A percentile compares a stretch with the other conserved stretches of the same genome.
phyloP scores from a whole-genome alignment of 1,140 invertebrate species.

The Chironomus tepperi region DNA sequence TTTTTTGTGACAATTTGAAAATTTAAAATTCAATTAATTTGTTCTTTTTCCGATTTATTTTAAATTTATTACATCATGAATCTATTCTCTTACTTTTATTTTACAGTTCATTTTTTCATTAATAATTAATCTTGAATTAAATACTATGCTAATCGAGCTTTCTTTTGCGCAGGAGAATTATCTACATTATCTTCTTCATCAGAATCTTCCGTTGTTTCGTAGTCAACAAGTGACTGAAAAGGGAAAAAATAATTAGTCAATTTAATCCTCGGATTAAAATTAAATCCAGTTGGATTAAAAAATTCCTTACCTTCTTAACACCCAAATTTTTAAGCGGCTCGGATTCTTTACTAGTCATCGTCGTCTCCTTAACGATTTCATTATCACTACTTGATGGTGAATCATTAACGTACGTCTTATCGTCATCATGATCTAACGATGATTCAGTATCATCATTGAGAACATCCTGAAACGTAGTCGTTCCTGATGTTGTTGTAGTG shows the following conservation, averaged over 20 bases:
- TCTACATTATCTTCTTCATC: slow-evolving; percentile 87
- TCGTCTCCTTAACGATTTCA: slow-evolving; percentile 31
- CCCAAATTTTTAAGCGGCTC: slow-evolving; percentile 24
- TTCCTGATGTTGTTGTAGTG: no score
- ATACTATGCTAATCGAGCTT: slow-evolving; percentile 38
- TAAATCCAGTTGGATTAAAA: neutral
- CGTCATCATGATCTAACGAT: slow-evolving; percentile 30
- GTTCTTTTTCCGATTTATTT: no score
- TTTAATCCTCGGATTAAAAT: slow-evolving; percentile 26
- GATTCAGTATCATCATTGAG: neutral
- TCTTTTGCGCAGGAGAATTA: slow-evolving; percentile 42
- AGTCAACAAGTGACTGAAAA: slow-evolving; percentile 82
- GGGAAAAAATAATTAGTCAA: slow-evolving; percentile 27
- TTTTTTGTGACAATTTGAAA: no score
- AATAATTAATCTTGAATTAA: neutral
- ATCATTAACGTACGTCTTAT: slow-evolving; percentile 21
- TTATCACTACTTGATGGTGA: slow-evolving; percentile 27
- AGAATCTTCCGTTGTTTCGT: slow-evolving; percentile 76
- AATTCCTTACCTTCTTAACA: slow-evolving; percentile 27
- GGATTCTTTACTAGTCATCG: slow-evolving; percentile 29
- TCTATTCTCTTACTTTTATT: no score
- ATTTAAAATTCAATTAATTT: no score
- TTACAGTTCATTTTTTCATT: no score
- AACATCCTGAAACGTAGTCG: slow-evolving; percentile 29
- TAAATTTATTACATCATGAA: no score